Conservation (phyloP, 2,888 invertebrate genomes). For the Adela reaumurella region DNA sequence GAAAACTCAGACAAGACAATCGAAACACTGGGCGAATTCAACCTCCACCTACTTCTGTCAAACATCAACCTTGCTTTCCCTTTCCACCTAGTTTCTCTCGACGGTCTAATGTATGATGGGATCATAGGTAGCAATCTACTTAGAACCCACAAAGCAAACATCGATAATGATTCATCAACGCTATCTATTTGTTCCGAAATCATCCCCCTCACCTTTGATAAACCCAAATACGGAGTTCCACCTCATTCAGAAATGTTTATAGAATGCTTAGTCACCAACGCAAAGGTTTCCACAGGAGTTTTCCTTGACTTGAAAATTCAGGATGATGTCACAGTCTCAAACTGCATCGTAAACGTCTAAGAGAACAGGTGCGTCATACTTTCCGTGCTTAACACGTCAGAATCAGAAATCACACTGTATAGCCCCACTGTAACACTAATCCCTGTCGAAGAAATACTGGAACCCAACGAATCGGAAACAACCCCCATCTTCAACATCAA, state of each 20-base stretch:
- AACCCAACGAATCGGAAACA: no score
- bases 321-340: no score
- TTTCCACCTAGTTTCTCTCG: not conserved
- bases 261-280: no score
- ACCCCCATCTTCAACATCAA: no score
- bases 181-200: not conserved
- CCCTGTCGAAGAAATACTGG: no score
- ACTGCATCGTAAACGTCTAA: no score
- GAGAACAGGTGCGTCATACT: no score
- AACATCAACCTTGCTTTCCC: not conserved
- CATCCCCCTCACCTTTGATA: not conserved
- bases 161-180: not conserved
- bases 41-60: not conserved
- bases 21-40: not conserved
- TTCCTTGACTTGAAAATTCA: no score
- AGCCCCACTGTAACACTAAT: no score
- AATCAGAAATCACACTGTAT: no score
- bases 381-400: no score
- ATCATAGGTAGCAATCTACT: not conserved
- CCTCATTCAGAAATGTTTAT: slow-evolving; percentile 1
- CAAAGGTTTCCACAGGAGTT: no score
- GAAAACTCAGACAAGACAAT: not conserved
- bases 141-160: not conserved
- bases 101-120: not conserved
- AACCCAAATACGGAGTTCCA: not conserved